Percentiles rank a stretch among this genome's conserved stretches.
These are phyloP conservation scores for Caenorhabditis sulstoni DNA, from an alignment of 2,888 invertebrate genomes.

Conservation along the genomic window DNA sequence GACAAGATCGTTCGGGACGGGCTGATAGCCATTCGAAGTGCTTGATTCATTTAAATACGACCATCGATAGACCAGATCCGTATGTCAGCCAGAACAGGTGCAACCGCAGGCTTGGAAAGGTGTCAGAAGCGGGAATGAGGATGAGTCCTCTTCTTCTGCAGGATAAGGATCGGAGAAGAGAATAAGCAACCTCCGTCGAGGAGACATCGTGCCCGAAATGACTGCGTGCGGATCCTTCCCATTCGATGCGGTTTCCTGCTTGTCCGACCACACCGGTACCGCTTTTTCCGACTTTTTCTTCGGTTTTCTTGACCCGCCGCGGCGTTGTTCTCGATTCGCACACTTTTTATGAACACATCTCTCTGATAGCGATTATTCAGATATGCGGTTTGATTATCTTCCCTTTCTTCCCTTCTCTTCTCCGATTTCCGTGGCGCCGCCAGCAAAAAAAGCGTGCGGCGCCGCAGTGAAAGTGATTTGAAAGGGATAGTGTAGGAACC, in stretches of 20 bases:
- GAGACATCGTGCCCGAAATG: conserved; percentile 33
- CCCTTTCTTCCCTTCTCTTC: conserved; percentile 11
- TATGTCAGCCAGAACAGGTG: neutral
- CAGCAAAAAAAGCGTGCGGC: conserved; percentile 34
- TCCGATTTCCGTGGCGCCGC: conserved; percentile 40
- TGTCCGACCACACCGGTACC: conserved; percentile 49
- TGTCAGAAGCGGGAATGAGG: conserved; percentile 16
- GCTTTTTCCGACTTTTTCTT: conserved; percentile 58
- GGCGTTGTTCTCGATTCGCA: conserved; percentile 44
- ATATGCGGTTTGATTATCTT: conserved; percentile 45
- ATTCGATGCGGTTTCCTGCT: conserved; percentile 26
- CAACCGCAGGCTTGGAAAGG: conserved; percentile 17
- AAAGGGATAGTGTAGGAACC: conserved; percentile 18
- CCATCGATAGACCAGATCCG: conserved; percentile 14
- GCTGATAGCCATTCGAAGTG: conserved; percentile 8
- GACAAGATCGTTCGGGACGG: conserved; percentile 28
- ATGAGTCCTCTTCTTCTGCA: neutral
- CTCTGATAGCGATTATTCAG: conserved; percentile 53
- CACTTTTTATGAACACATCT: conserved; percentile 49
- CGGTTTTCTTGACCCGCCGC: conserved; percentile 56
- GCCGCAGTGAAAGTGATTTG: conserved; percentile 45
- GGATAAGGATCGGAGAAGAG: conserved; percentile 40
- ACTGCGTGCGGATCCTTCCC: conserved; percentile 21
- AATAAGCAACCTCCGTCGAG: conserved; percentile 33
- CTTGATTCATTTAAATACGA: conserved; percentile 31